Base-by-base conservation (phyloP, 2,113 vertebrate species). In the Neolamprologus devosi region DNA sequence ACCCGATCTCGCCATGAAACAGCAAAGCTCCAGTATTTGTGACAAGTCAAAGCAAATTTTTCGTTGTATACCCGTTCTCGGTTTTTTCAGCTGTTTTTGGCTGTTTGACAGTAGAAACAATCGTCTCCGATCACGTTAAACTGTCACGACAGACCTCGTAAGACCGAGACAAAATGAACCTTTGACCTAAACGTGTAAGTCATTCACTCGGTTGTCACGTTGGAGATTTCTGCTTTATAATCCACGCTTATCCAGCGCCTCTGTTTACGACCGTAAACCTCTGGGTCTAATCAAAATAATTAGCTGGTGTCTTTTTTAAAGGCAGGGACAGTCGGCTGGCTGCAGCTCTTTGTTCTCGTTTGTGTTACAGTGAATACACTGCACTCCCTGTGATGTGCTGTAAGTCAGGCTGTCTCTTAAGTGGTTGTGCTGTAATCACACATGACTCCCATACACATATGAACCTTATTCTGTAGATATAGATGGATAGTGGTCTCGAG, bases 231-330 rank as follows among this genome's bases (percentile, higher is more conserved):
- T 21, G n/a, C 9, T 89, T 65, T 60, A n/a, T 57, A 54, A 84
- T 86, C 4, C 45, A 12, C 10, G 8, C 28, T 85, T 16, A 80
- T 80, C 79, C 9, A 83, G 16, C 30, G 30, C 37, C 80, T 51
- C 83, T 21, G 70, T 19, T 87, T 83, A 9, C 57, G 37, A 57
- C 55, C 9, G 4, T 75, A 63, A 85, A 23, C 80, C 51, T 35
- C 3, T 19, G 42, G 33, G 42, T 79, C 37, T 79, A 26, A 91
- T 63, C 68, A 90, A 81, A 82, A 87, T 82, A 91, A 93, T 89
- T 85, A 82, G 54, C 81, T 65, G 21, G 23, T 87, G 23, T 83
- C 33, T 47, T 55, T 47, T 58, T 28, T 85, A 85, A 86, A 89
- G 65, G 83, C 3, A 40, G 26, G 10, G 16, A 35, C 9, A 26